These are phyloP conservation scores for Perca fluviatilis DNA, from an alignment of 2,113 vertebrate species.

Conservation along the genomic window DNA sequence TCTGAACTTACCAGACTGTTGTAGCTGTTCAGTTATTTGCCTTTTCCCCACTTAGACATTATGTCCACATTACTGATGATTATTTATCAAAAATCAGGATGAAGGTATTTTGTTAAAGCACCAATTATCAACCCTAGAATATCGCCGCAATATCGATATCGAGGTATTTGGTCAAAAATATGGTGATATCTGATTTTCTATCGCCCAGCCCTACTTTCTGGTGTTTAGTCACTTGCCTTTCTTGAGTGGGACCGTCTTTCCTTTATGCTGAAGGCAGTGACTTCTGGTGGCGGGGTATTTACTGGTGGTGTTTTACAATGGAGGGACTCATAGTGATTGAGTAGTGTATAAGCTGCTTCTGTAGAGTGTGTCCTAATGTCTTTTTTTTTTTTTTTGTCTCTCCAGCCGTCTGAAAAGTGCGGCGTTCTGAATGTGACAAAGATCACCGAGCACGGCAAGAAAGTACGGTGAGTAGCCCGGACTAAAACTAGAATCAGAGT, in stretches of 20 bases:
- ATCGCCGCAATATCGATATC: no score
- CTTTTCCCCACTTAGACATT: no score
- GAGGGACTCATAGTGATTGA: background rate
- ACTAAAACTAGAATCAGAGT: fast-evolving
- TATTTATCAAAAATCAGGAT: no score
- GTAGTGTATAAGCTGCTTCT: background rate
- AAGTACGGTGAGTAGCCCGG: conserved; percentile 87
- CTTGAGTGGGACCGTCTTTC: conserved; percentile 5
- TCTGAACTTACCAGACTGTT: no score
- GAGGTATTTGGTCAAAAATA: no score
- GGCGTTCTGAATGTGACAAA: conserved; percentile 95
- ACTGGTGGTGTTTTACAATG: background rate
- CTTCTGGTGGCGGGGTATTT: conserved; percentile 14
- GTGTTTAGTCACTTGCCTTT: background rate
- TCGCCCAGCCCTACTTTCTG: background rate
- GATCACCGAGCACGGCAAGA: conserved; percentile 96
- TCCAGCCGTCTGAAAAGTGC: conserved; percentile 94
- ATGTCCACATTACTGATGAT: no score
- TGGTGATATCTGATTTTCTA: no score
- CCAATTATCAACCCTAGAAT: no score
- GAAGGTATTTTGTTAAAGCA: no score
- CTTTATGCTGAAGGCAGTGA: conserved; percentile 3
- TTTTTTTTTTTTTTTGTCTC: background rate
- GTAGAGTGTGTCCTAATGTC: background rate
- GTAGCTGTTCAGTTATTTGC: no score